Evolutionary conservation across 2,797 vertebrate species (phyloP).

Genomic region (Prunella strophiata): DNA sequence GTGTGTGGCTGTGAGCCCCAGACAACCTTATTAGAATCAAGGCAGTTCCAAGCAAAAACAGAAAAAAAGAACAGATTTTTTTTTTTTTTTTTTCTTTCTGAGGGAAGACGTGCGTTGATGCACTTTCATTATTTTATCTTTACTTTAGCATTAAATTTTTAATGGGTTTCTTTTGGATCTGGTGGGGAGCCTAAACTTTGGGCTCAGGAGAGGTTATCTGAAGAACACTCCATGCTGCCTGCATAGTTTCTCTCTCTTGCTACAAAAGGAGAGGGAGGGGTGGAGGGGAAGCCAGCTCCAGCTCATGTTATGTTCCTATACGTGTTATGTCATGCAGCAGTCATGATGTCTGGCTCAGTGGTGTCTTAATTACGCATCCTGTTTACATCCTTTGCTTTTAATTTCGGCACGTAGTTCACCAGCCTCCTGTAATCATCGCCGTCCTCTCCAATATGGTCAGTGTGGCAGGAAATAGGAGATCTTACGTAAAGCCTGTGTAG

Average conservation of each 20-base stretch:
- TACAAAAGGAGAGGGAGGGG: background rate
- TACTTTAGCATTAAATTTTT: conserved; percentile 39
- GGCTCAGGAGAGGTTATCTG: background rate
- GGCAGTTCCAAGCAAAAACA: conserved; percentile 1
- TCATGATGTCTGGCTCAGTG: conserved; percentile 78
- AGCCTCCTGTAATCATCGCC: conserved; percentile 51
- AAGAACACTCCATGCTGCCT: background rate
- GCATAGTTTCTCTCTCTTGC: background rate
- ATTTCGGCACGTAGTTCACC: conserved; percentile 77
- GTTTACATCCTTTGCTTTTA: conserved; percentile 87
- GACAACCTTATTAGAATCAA: conserved; percentile 19
- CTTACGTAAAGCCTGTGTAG: conserved; percentile 1
- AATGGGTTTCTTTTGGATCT: background rate
- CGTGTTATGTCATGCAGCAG: conserved; percentile 74
- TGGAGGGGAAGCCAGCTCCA: background rate
- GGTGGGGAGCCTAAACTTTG: background rate
- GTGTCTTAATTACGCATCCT: conserved; percentile 86
- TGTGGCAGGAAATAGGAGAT: conserved; percentile 57
- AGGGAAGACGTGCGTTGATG: background rate
- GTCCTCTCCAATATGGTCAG: conserved; percentile 72
- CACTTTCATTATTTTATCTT: conserved; percentile 15
- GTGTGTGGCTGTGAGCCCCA: background rate
- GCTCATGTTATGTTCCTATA: conserved; percentile 34
- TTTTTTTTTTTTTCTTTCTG: background rate
- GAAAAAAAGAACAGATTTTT: background rate